Evolutionary conservation across 2,113 vertebrate genomes (phyloP), one percentile per base, ranked within the genome.

Genomic region (Nothocercus nigrocapillus): DNA sequence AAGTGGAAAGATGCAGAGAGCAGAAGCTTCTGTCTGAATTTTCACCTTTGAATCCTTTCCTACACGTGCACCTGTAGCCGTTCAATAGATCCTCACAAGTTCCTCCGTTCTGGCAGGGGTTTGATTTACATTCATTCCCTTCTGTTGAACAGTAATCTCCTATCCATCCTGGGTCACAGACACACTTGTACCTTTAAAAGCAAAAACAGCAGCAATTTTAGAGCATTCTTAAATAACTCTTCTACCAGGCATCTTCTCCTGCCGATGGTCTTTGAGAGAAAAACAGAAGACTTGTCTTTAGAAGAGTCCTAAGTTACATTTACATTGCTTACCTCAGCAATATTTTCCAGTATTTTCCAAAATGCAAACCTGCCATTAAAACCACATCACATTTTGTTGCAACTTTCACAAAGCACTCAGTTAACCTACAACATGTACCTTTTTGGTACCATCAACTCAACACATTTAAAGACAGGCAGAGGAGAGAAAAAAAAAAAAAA

Each of bases 131-230:
- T 83, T 99, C 99, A 2, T 99, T 98, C 77, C 97, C 98, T 92
- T 99, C 98, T 94, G 98, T 97, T 53, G 99, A 98, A 61, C 99
- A 99, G 94, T 98, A 98, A 89, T 97, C 89, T 82, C 99, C 99
- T 70, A 96, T 84, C 98, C 98, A 99, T 81, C 99, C 99, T 47
- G 98, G 95, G 38, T 98, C 96, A 15, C 99, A 99, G 86, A 98
- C 94, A 91, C 99, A 99, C 61, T 91, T 98, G 94, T 99, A 99
- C 87, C 99, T 99, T 96, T 28, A 72, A 90, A 90, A 7, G 42
- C 38, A 94, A 96, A 95, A 93, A 44, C 56, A 89, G 68, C 5
- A 93, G 28, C 11, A 64, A 56, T 89, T 89, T 93, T 70, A 92
- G 78, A 89, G 16, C 49, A 17, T 72, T 79, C 36, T 79, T 61